Base-by-base conservation (phyloP, 2,113 vertebrate genomes). In the Manacus vitellinus region DNA sequence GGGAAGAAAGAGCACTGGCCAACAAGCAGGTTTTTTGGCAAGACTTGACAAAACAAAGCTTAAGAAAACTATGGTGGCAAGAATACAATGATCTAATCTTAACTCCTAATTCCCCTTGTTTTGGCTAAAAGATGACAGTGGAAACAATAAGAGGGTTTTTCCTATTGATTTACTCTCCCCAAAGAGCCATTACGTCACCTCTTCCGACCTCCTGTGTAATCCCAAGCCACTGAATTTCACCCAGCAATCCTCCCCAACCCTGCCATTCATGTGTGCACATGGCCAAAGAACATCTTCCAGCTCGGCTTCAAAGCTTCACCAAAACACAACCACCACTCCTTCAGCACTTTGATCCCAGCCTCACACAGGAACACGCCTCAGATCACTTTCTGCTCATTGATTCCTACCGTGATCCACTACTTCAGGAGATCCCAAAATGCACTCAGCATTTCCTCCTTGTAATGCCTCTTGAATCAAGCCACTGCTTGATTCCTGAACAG, bases 391-490 rank as follows among this genome's bases (percentile, higher is more conserved):
- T 37, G 58, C 31, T n/a, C 66, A 56, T 6, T 62, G 81, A 62
- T 81, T 31, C 71, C 28, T 15, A 24, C 22, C 25, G 37, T 3
- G 33, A 95, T 30, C 43, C 49, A 16, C 76, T 25, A 15, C 58
- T 54, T 76, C 52, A 49, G 49, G 78, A 61, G 85, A 59, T 88
- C 63, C 59, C 1, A 0, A 77, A 90, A 62, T 28, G 49, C 44
- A 71, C 24, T 92, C 35, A 3, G 67, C n/a, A 52, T 56, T 77
- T 94, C 71, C 63, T 77, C 85, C 75, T 55, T 6, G 1, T n/a
- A 68, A 85, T 13, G 63, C 21, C 82, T 76, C 79, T 49, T 44
- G 52, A 94, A 90, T 52, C 58, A 43, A 88, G 90, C 61, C 80
- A 41, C 77, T 87, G 61, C 74, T 81, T 3, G 1, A 89, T 65